Conservation (phyloP, 2,113 vertebrate species). For the Burhinus oedicnemus region DNA sequence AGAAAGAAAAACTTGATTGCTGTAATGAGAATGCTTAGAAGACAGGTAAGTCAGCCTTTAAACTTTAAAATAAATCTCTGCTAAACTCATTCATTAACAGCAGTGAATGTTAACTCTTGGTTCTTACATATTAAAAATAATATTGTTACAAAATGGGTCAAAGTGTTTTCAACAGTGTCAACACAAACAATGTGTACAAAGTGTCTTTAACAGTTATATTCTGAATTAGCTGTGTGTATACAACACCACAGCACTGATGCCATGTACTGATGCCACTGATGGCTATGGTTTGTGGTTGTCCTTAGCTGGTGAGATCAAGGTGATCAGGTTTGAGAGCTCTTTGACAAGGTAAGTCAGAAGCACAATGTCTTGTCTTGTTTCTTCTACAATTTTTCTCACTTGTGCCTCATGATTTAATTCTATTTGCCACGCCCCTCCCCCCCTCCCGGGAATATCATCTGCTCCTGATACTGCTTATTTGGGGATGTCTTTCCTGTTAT, state of each 20-base stretch:
- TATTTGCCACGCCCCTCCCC: not conserved
- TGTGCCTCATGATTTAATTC: not conserved
- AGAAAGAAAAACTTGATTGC: not conserved
- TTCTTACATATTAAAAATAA: not conserved
- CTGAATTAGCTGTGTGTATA: not conserved
- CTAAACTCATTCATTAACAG: not conserved
- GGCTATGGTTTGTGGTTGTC: accelerated
- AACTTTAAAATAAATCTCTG: not conserved
- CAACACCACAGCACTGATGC: not conserved
- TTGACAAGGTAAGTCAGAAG: not conserved
- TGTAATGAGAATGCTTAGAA: not conserved
- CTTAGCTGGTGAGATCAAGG: not conserved
- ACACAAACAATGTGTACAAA: not conserved
- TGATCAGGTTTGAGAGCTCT: not conserved
- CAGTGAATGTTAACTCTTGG: not conserved
- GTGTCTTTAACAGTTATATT: not conserved
- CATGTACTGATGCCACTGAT: not conserved
- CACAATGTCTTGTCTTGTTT: not conserved
- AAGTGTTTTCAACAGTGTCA: not conserved
- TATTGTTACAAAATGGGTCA: not conserved
- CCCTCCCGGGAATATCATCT: not conserved
- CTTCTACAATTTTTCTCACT: not conserved
- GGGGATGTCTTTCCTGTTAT: not conserved
- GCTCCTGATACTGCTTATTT: not conserved
- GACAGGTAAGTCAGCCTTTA: not conserved